Percentiles rank a stretch among this genome's conserved stretches.
Conservation (phyloP, 2,888 invertebrate genomes). For the Limnephilus auricula region DNA sequence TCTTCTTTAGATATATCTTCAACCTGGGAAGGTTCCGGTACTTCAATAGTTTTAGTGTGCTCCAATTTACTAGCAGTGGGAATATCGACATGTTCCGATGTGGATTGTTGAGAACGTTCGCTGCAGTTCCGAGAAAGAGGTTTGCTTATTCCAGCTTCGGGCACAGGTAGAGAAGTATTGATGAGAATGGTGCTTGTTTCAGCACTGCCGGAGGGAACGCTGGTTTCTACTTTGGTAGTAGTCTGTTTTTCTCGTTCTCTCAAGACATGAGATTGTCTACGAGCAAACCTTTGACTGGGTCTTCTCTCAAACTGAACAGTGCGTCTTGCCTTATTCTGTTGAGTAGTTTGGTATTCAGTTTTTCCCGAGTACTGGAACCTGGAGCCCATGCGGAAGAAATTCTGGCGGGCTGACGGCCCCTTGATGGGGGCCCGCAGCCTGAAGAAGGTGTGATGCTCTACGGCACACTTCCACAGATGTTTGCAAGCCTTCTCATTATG, state of each 20-base stretch:
- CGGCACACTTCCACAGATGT: slow-evolving; percentile 99
- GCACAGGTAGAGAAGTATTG: slow-evolving; percentile 70
- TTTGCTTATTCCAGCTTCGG: slow-evolving; percentile 63
- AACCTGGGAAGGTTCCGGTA: slow-evolving; percentile 70
- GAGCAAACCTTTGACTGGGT: slow-evolving; percentile 97
- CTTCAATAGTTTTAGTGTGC: slow-evolving; percentile 68
- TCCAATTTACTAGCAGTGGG: slow-evolving; percentile 70
- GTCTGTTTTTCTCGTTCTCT: slow-evolving; percentile 85
- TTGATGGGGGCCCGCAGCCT: slow-evolving; percentile 93
- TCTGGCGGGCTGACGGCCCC: slow-evolving; percentile 92
- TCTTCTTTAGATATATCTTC: slow-evolving; percentile 75
- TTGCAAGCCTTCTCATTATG: slow-evolving; percentile 99
- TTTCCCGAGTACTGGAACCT: slow-evolving; percentile 96
- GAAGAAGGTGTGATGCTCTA: slow-evolving; percentile 99
- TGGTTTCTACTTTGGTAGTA: slow-evolving; percentile 64
- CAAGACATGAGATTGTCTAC: slow-evolving; percentile 92
- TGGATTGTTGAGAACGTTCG: slow-evolving; percentile 77
- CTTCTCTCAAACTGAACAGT: slow-evolving; percentile 97
- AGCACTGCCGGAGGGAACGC: slow-evolving; percentile 68
- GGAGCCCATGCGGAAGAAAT: slow-evolving; percentile 99
- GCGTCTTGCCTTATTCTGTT: slow-evolving; percentile 91
- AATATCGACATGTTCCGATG: slow-evolving; percentile 32
- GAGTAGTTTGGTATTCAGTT: slow-evolving; percentile 98
- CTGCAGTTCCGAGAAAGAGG: slow-evolving; percentile 76
- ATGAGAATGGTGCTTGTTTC: slow-evolving; percentile 71